A percentile compares a stretch with the other conserved stretches of the same genome.
phyloP scores from a whole-genome alignment of 2,113 vertebrate species.

The Hymenochirus boettgeri region DNA sequence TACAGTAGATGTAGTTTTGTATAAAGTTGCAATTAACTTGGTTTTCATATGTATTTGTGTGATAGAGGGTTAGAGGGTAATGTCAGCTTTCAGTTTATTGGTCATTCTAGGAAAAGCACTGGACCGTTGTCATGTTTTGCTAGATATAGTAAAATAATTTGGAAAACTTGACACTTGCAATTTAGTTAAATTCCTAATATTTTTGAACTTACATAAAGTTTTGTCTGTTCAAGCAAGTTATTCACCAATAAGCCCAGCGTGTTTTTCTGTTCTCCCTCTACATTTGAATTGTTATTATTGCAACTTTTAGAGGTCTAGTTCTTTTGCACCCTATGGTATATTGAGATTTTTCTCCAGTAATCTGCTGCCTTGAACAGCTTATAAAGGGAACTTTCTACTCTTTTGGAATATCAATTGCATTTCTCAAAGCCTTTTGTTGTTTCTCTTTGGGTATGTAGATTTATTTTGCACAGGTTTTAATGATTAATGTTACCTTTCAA shows the following conservation, averaged over 20 bases:
- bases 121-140: too few relatives aligned
- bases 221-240: too few relatives aligned
- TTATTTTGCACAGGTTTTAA: conserved; percentile 13
- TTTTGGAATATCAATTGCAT: conserved; percentile 15
- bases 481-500: conserved; percentile 9
- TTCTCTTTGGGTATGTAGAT: conserved; percentile 19
- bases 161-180: too few relatives aligned
- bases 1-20: too few relatives aligned
- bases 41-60: too few relatives aligned
- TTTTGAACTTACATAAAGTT: too few relatives aligned
- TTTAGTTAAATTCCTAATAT: too few relatives aligned
- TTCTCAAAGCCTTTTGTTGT: conserved; percentile 11
- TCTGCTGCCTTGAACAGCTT: background rate
- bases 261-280: conserved; percentile 10
- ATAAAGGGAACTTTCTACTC: conserved; percentile 8
- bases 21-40: too few relatives aligned
- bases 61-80: too few relatives aligned
- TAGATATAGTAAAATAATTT: too few relatives aligned
- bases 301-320: background rate
- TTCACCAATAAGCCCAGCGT: conserved; percentile 14
- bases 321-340: conserved; percentile 12
- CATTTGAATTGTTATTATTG: conserved; percentile 15
- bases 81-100: too few relatives aligned
- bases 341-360: background rate
- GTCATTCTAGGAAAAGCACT: too few relatives aligned